Conservation (phyloP, 1,140 invertebrate genomes). For the Scaptomyza hsui region DNA sequence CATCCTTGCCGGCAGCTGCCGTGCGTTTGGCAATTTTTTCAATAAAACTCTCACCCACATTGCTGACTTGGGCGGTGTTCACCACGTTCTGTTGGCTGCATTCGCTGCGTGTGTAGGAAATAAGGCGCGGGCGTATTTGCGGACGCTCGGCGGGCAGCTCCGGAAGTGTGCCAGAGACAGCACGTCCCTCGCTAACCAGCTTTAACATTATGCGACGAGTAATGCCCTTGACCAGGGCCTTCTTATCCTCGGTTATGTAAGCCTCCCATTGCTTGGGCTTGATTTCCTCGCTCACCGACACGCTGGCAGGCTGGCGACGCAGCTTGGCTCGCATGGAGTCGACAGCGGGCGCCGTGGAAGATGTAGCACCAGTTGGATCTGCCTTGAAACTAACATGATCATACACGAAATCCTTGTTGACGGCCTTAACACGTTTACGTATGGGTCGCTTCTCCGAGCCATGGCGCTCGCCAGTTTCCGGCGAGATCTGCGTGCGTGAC, state of each 20-base stretch:
- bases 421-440: slow-evolving; percentile 87
- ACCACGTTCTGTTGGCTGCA: slow-evolving; percentile 38
- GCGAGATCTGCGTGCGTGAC: slow-evolving; percentile 62
- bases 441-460: slow-evolving; percentile 84
- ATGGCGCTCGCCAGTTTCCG: slow-evolving; percentile 51
- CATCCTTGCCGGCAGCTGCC: slow-evolving; percentile 63
- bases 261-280: slow-evolving; percentile 57
- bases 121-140: slow-evolving; percentile 69
- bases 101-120: slow-evolving; percentile 63
- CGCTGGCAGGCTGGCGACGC: slow-evolving; percentile 41
- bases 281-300: slow-evolving; percentile 31
- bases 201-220: slow-evolving; percentile 66
- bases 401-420: slow-evolving; percentile 89
- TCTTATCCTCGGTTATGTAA: slow-evolving; percentile 61
- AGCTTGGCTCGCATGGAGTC: slow-evolving; percentile 64
- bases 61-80: slow-evolving; percentile 35
- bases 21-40: slow-evolving; percentile 76
- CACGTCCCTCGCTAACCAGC: slow-evolving; percentile 62
- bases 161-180: slow-evolving; percentile 69
- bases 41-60: slow-evolving; percentile 63
- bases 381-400: slow-evolving; percentile 86
- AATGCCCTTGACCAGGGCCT: slow-evolving; percentile 55
- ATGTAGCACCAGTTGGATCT: slow-evolving; percentile 36
- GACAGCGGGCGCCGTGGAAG: slow-evolving; percentile 8
- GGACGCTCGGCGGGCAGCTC: slow-evolving; percentile 75